phyloP scores from a whole-genome alignment of 2,113 vertebrate genomes.

The Maccullochella peelii region DNA sequence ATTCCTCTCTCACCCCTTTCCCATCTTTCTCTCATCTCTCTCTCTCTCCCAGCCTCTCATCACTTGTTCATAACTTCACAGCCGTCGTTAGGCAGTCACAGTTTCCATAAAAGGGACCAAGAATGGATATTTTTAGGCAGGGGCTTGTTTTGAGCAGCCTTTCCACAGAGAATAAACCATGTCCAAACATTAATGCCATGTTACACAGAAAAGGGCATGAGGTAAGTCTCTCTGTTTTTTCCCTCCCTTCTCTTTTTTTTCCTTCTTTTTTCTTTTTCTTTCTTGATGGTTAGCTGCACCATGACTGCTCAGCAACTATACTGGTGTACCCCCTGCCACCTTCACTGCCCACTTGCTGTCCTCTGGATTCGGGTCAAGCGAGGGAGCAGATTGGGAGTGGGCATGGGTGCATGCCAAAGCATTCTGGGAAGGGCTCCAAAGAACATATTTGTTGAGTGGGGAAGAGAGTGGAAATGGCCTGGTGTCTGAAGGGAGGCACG shows the following conservation, averaged over 20 bases:
- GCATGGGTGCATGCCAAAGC: constrained; percentile 80
- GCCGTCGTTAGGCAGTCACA: constrained; percentile 62
- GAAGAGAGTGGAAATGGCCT: constrained; percentile 88
- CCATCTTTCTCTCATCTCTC: constrained; percentile 71
- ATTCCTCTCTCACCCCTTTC: constrained; percentile 52
- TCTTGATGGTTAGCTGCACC: constrained; percentile 24
- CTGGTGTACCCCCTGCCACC: constrained; percentile 52
- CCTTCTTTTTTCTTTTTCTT: constrained; percentile 33
- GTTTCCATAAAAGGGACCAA: constrained; percentile 73
- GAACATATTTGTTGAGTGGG: constrained; percentile 87
- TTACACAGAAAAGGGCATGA: constrained; percentile 44
- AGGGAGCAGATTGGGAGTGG: constrained; percentile 80
- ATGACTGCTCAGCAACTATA: constrained; percentile 57
- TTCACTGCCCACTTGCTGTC: constrained; percentile 74
- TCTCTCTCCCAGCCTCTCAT: constrained; percentile 72
- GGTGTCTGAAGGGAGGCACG: constrained; percentile 76
- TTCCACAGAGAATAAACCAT: constrained; percentile 60
- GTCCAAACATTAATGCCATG: constrained; percentile 62
- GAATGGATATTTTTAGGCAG: constrained; percentile 69
- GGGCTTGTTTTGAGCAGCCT: constrained; percentile 28
- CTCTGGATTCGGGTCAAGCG: constrained; percentile 82
- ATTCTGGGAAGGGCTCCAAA: constrained; percentile 87
- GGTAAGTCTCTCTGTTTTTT: constrained; percentile 13
- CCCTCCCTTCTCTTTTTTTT: not conserved
- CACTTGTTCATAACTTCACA: constrained; percentile 77